Base-by-base conservation (phyloP, 2,797 vertebrate genomes). In the Ceryle rudis region DNA sequence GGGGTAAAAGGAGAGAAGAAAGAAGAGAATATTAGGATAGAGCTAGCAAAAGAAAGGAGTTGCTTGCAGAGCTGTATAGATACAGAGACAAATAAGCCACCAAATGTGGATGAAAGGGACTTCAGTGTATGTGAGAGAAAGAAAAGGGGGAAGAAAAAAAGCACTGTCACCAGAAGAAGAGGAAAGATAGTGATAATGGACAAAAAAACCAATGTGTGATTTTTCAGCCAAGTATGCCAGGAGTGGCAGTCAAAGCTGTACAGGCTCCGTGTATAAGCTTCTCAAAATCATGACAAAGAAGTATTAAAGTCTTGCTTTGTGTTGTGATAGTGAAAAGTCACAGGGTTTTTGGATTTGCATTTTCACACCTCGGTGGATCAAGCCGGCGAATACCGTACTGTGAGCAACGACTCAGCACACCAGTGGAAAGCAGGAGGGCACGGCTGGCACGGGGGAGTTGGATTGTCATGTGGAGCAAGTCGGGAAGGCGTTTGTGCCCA, bases 61-160 rank as follows among this genome's bases (percentile, higher is more conserved):
- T 84, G n/a, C 82, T 93, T 81, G 67, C 82, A 84, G 70, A 81
- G 26, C 41, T 94, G 70, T 89, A 86, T 73, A 95, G 80, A 46
- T 60, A 69, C 17, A 65, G 72, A 74, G 55, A 82, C 60, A 85
- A 90, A 86, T 67, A 93, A 94, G 26, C 42, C 51, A 89, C 52
- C 55, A 90, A 84, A 84, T 75, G 58, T 60, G 55, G 58, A 75
- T 89, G 81, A 90, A 93, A 94, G 39, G 47, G 26, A 62, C 51
- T 86, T 91, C 37, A 47, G 35, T 66, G 41, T 51, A 37, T 46
- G 22, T 12, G 33, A 74, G 57, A 62, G 35, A 86, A 90, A 81
- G 62, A 86, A 83, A 87, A 66, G n/a, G 14, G 39, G 15, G 11
- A 3, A 7, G 9, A 0, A 1, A 5, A 22, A 35, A 61, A 46